A percentile compares a stretch with the other conserved stretches of the same genome.
These are phyloP conservation scores for Gryllus bimaculatus DNA, from an alignment of 1,140 invertebrate species.

Conservation along the genomic window DNA sequence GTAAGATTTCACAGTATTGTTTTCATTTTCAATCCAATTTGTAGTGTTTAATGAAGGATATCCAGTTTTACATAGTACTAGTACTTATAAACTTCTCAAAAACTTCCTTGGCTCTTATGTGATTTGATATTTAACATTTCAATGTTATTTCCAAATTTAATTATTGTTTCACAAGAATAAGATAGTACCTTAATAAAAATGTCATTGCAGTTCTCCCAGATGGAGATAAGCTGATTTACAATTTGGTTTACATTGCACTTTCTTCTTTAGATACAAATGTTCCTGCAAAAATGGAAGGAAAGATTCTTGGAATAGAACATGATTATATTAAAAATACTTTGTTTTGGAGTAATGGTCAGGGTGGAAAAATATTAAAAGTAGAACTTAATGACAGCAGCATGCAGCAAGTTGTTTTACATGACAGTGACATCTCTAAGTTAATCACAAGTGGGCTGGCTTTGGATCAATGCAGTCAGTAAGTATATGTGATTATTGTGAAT, in stretches of 20 bases:
- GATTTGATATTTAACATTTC: too few relatives aligned
- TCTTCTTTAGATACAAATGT: neutral
- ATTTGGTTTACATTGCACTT: too few relatives aligned
- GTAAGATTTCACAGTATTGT: neutral
- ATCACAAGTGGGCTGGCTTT: neutral
- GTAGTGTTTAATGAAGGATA: too few relatives aligned
- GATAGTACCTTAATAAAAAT: too few relatives aligned
- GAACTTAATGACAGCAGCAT: neutral
- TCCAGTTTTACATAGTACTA: too few relatives aligned
- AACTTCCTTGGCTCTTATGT: too few relatives aligned
- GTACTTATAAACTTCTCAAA: too few relatives aligned
- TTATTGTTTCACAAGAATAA: too few relatives aligned
- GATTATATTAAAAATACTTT: neutral
- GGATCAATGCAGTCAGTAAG: neutral
- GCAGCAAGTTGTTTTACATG: neutral
- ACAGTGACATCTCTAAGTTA: neutral
- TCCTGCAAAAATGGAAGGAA: neutral
- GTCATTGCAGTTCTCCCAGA: too few relatives aligned
- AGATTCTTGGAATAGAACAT: neutral
- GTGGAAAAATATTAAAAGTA: neutral
- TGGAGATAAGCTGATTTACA: too few relatives aligned
- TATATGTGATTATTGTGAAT: neutral
- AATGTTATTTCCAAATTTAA: too few relatives aligned
- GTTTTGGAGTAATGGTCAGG: neutral
- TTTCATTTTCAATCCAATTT: too few relatives aligned